phyloP scores from a whole-genome alignment of 2,797 vertebrate genomes.

The Momotus momota region DNA sequence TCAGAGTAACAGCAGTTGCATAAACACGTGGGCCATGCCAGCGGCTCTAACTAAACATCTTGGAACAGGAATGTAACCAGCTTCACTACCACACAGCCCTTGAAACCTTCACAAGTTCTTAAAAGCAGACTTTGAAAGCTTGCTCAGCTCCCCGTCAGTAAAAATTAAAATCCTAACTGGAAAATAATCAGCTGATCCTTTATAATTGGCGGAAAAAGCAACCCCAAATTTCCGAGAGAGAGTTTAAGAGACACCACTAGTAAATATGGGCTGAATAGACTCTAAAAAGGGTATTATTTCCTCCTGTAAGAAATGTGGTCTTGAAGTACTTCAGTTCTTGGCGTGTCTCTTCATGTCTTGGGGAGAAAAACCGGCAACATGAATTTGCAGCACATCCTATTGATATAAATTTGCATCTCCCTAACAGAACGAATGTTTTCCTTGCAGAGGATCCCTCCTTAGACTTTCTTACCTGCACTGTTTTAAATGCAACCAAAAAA shows the following conservation, averaged over 20 bases:
- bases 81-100: background rate
- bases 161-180: background rate
- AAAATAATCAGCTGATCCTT: background rate
- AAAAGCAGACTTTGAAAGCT: background rate
- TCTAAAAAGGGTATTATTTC: background rate
- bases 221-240: background rate
- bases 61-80: background rate
- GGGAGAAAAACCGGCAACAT: background rate
- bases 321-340: background rate
- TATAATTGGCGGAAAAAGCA: background rate
- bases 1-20: background rate
- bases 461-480: background rate
- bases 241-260: background rate
- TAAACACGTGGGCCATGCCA: background rate
- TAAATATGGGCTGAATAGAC: background rate
- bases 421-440: background rate
- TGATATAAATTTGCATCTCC: background rate
- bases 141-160: background rate
- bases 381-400: background rate
- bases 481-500: background rate
- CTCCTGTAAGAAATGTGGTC: background rate
- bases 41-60: background rate
- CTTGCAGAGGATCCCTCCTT: background rate
- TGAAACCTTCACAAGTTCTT: background rate
- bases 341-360: background rate